A percentile compares a stretch with the other conserved stretches of the same genome.
Conservation (phyloP, 2,797 vertebrate species). For the Poecile montanus region DNA sequence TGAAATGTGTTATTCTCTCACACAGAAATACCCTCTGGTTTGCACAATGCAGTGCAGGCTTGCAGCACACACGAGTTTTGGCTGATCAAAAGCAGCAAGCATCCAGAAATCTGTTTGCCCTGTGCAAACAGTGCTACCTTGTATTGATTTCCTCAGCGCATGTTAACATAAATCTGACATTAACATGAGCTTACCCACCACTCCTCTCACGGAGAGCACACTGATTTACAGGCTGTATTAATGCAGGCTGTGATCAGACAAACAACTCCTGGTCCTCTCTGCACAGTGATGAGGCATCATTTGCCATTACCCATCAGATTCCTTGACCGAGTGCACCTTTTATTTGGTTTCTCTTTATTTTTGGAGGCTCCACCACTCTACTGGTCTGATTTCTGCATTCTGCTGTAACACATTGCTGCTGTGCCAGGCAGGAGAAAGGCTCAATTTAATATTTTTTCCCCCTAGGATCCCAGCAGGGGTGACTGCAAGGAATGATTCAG, state of each 20-base stretch:
- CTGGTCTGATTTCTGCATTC: not conserved
- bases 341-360: not conserved
- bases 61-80: not conserved
- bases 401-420: not conserved
- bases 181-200: not conserved
- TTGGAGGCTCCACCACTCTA: not conserved
- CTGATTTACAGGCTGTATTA: not conserved
- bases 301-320: not conserved
- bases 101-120: constrained; percentile 41
- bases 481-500: not conserved
- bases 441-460: accelerated
- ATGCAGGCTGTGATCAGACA: not conserved
- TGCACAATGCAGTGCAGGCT: not conserved
- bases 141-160: not conserved
- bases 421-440: not conserved
- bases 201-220: not conserved
- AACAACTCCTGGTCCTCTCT: not conserved
- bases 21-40: not conserved
- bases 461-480: not conserved
- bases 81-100: constrained; percentile 10
- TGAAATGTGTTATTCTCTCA: not conserved
- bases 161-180: constrained; percentile 31
- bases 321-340: not conserved
- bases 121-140: constrained; percentile 30
- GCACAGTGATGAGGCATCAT: not conserved